Evolutionary conservation across 2,113 vertebrate species (phyloP).

Genomic region (Syngnathus scovelli): DNA sequence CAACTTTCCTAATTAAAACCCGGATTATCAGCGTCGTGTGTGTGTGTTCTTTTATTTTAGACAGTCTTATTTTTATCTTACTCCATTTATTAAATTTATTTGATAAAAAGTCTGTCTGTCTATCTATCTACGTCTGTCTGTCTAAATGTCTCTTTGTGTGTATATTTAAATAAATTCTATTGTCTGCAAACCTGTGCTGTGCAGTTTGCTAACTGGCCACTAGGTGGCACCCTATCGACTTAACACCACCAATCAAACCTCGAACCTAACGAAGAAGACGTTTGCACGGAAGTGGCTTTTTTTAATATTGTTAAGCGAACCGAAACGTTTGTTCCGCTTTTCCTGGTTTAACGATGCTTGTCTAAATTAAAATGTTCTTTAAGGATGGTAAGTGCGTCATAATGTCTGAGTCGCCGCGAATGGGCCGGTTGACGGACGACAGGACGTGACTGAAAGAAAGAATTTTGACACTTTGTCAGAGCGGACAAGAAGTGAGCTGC

Average conservation of each 20-base stretch:
- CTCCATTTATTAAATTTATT: too few species aligned
- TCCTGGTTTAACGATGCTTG: rapidly evolving
- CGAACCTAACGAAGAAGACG: conserved; percentile 29
- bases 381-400: background rate
- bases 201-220: conserved; percentile 8
- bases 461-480: background rate
- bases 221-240: conserved; percentile 19
- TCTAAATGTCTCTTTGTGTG: too few species aligned
- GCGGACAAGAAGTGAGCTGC: background rate
- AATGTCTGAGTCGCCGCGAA: background rate
- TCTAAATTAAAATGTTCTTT: background rate
- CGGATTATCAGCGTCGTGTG: conserved; percentile 36
- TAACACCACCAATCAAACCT: background rate
- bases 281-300: conserved; percentile 54
- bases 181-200: background rate
- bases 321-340: too few species aligned
- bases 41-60: background rate
- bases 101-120: background rate
- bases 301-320: background rate
- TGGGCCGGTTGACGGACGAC: conserved; percentile 45
- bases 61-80: too few species aligned
- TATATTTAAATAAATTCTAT: too few species aligned
- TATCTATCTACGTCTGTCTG: background rate
- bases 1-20: conserved; percentile 62
- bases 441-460: conserved; percentile 24